Evolutionary conservation across 2,888 invertebrate species (phyloP), one percentile per base, ranked within the genome.

Genomic region (Peribatodes rhomboidaria): DNA sequence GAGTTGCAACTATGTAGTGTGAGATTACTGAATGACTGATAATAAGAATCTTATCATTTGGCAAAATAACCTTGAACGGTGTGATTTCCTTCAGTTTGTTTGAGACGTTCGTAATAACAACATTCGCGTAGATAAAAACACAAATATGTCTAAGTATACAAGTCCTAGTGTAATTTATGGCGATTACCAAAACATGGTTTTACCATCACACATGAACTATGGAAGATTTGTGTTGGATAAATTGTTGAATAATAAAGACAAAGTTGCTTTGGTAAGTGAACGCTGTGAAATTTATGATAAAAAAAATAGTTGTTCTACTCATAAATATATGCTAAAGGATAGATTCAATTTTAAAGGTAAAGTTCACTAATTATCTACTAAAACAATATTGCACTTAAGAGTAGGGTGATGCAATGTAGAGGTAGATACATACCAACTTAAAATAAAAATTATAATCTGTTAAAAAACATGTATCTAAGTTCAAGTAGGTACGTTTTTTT

Each of bases 261-360:
- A 78, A 70, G 59, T 76, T 9, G 85, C 86, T 31, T 73, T 89
- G 82, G 89, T 89, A 77, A 82, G 86, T 59, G n/a, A n/a, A n/a
- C n/a, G n/a, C n/a, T n/a, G n/a, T n/a, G n/a, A n/a, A n/a, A n/a
- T n/a, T n/a, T n/a, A n/a, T n/a, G n/a, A n/a, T n/a, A n/a, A n/a
- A n/a, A n/a, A n/a, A n/a, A n/a, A n/a, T n/a, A n/a, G n/a, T n/a
- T n/a, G n/a, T n/a, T n/a, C n/a, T n/a, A n/a, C n/a, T n/a, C n/a
- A n/a, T n/a, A n/a, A n/a, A n/a, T n/a, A n/a, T n/a, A n/a, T n/a
- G n/a, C n/a, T n/a, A n/a, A n/a, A n/a, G n/a, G n/a, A n/a, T n/a
- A n/a, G n/a, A n/a, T n/a, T n/a, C n/a, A n/a, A n/a, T n/a, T n/a
- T n/a, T n/a, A n/a, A n/a, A n/a, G n/a, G n/a, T n/a, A n/a, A n/a